These are phyloP conservation scores for Pardosa pseudoannulata DNA, from an alignment of 2,888 invertebrate species.

Conservation along the genomic window DNA sequence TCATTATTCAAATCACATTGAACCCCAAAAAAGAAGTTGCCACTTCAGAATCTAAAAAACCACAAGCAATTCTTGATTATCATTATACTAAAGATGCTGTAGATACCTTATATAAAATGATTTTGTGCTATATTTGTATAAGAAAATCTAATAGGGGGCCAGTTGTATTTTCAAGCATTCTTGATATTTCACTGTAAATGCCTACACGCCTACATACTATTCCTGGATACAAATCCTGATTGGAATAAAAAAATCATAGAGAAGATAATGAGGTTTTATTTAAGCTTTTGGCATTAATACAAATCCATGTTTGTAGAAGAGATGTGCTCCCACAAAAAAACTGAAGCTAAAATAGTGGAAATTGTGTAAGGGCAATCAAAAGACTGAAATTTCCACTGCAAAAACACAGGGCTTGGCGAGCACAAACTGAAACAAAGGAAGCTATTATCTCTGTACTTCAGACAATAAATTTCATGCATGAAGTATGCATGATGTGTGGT, in stretches of 20 bases:
- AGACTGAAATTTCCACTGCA: conserved; percentile 41
- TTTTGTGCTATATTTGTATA: not conserved
- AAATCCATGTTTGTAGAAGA: not conserved
- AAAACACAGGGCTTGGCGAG: conserved; percentile 25
- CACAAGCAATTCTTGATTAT: not conserved
- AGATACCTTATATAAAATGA: conserved; percentile 9
- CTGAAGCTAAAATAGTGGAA: too few species aligned
- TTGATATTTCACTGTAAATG: not conserved
- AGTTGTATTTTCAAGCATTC: conserved; percentile 4
- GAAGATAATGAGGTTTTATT: not conserved
- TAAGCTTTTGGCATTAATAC: not conserved
- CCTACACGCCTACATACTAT: not conserved
- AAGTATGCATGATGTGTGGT: too few species aligned
- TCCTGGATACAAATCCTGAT: not conserved
- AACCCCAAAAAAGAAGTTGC: not conserved
- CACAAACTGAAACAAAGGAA: conserved; percentile 29
- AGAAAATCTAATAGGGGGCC: not conserved
- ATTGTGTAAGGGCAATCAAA: not conserved
- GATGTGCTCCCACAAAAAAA: not conserved
- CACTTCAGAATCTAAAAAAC: conserved; percentile 14
- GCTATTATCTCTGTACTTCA: not conserved
- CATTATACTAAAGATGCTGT: conserved; percentile 11
- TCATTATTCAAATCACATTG: conserved; percentile 2
- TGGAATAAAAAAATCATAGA: not conserved
- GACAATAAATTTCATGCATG: too few species aligned